These are phyloP conservation scores for Eupelmus urozonus DNA, from an alignment of 2,888 invertebrate species.

Conservation along the genomic window DNA sequence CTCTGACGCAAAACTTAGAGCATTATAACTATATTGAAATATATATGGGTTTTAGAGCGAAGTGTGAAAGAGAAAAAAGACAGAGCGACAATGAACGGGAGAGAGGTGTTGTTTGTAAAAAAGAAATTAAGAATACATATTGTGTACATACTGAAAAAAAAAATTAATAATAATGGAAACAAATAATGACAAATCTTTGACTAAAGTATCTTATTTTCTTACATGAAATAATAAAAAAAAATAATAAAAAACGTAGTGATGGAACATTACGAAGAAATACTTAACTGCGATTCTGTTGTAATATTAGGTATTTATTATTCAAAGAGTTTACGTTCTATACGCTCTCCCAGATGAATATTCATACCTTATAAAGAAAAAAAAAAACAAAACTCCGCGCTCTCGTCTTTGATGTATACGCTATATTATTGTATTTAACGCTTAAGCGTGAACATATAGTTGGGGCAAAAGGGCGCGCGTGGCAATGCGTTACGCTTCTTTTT, in stretches of 20 bases:
- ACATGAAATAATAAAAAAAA: slow-evolving; percentile 67
- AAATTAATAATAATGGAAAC: slow-evolving; percentile 46
- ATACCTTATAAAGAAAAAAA: slow-evolving; percentile 34
- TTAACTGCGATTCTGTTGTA: slow-evolving; percentile 55
- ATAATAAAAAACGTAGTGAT: slow-evolving; percentile 71
- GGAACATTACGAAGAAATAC: slow-evolving; percentile 61
- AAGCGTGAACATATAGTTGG: slow-evolving; percentile 27
- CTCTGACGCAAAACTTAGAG: slow-evolving; percentile 33
- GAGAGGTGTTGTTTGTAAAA: slow-evolving; percentile 55
- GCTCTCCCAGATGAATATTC: slow-evolving; percentile 50
- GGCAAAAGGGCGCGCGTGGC: background rate
- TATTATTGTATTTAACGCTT: slow-evolving; percentile 54
- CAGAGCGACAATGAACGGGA: slow-evolving; percentile 31
- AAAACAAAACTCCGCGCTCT: slow-evolving; percentile 60
- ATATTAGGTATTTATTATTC: slow-evolving; percentile 56
- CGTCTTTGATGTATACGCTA: slow-evolving; percentile 65
- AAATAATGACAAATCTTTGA: slow-evolving; percentile 68
- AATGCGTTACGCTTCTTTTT: slow-evolving; percentile 16
- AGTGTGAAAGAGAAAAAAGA: slow-evolving; percentile 47
- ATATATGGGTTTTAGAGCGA: slow-evolving; percentile 35
- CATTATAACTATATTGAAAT: slow-evolving; percentile 41
- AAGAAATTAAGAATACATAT: slow-evolving; percentile 49
- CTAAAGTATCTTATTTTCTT: slow-evolving; percentile 76
- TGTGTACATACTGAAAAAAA: slow-evolving; percentile 71
- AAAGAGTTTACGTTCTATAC: slow-evolving; percentile 53